A percentile compares a stretch with the other conserved stretches of the same genome.
Evolutionary conservation across 2,797 vertebrate genomes (phyloP).

Genomic region (Crossoptilon crossoptilon): DNA sequence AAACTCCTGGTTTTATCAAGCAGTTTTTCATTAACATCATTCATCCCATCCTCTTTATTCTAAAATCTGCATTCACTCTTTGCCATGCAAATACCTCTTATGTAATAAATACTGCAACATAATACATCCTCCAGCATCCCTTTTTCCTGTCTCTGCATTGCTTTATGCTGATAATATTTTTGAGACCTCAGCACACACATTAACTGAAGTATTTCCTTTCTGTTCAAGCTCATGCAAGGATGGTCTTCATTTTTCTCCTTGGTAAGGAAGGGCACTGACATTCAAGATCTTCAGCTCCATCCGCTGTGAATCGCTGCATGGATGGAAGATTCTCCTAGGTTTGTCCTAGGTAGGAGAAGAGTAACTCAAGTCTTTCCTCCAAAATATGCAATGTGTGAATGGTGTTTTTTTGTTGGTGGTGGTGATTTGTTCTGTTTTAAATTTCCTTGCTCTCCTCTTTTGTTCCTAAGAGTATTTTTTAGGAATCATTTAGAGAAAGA

Average conservation of each 20-base stretch:
- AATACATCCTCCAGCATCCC: slow-evolving; percentile 8
- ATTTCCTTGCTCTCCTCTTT: background rate
- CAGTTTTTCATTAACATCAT: slow-evolving; percentile 54
- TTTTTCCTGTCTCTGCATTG: background rate
- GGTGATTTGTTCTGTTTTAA: background rate
- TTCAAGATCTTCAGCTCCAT: background rate
- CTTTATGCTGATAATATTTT: slow-evolving; percentile 31
- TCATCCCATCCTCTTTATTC: slow-evolving; percentile 6
- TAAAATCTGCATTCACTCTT: slow-evolving; percentile 46
- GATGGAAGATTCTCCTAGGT: background rate
- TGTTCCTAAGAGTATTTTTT: background rate
- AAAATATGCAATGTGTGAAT: background rate
- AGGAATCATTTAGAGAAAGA: background rate
- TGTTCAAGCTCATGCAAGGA: background rate
- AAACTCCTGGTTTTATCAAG: slow-evolving; percentile 54
- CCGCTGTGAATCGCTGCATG: background rate
- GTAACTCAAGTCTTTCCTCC: background rate
- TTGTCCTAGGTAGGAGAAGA: background rate
- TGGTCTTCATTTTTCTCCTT: background rate
- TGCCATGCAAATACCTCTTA: slow-evolving; percentile 50
- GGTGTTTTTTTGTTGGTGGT: background rate
- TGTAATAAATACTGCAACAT: slow-evolving; percentile 27
- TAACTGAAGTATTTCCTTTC: background rate
- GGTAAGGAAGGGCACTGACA: background rate
- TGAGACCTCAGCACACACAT: background rate